Evolutionary conservation across 2,888 invertebrate genomes (phyloP), one percentile per base, ranked within the genome.

Genomic region (Andrena trimmerana): DNA sequence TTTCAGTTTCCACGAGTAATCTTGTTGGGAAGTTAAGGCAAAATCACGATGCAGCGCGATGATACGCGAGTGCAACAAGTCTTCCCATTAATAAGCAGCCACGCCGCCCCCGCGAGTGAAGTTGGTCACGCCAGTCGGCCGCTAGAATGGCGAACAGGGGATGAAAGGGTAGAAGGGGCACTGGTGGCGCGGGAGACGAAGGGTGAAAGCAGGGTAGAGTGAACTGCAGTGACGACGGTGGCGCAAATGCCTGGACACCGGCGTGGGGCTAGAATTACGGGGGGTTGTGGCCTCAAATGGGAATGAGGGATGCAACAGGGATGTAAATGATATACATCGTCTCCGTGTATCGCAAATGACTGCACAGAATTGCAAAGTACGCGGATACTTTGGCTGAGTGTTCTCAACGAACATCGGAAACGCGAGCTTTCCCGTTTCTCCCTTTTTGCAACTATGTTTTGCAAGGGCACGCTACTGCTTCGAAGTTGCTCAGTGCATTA

Each of bases 51-150:
- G 57, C 36, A 29, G 60, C 16, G 48, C 16, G 31, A 16, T 36
- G 83, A 83, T 78, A 74, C 84, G 68, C 52, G 78, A 57, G 87
- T 86, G 87, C 87, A 88, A 88, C 87, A 88, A 88, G 87, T 88
- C 86, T 86, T 86, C 84, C 82, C 86, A 88, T 88, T 88, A 88
- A 88, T 88, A 87, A 87, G 79, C 86, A 79, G 79, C 79, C 71
- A 54, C 33, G 65, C 52, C 72, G 31, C 57, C 70, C 50, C 33
- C 31, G 81, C 77, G 67, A 74, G 65, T 67, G 81, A 83, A 85
- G 83, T 81, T 88, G 83, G 81, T 83, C 81, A 83, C 83, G 85
- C 69, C 66, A 82, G 57, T 70, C 29, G 66, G 78, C 57, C 36
- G 77, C 52, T 75, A 71, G 81, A 83, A 83, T 71, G 57, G 74